phyloP scores from a whole-genome alignment of 2,797 vertebrate genomes.

The Apogon talboti region DNA sequence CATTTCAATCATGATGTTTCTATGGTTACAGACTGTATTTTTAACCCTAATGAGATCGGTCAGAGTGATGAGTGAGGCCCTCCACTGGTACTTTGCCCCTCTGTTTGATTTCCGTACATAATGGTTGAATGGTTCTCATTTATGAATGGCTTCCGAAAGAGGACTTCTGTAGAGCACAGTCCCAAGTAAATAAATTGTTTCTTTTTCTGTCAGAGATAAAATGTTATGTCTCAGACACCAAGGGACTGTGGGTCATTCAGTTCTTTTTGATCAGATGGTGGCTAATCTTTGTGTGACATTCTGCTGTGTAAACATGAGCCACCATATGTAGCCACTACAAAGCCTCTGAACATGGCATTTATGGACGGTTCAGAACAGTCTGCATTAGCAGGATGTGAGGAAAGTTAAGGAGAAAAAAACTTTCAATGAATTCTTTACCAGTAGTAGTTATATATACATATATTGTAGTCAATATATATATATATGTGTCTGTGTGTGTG shows the following conservation, averaged over 20 bases:
- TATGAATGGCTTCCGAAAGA: not conserved
- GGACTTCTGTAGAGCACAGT: slow-evolving; percentile 1
- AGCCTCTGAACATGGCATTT: no score
- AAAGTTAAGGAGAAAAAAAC: no score
- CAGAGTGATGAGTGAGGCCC: not conserved
- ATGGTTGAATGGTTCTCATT: no score
- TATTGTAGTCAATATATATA: no score
- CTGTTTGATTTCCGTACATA: not conserved
- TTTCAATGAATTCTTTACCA: no score
- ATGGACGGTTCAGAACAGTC: no score
- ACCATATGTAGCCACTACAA: not conserved
- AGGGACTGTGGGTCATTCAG: not conserved
- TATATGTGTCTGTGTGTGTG: no score
- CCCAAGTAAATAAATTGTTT: not conserved
- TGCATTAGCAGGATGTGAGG: no score
- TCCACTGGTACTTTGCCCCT: not conserved
- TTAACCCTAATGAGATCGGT: not conserved
- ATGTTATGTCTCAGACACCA: no score
- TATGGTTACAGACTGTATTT: not conserved
- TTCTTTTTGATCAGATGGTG: not conserved
- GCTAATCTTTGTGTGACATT: no score
- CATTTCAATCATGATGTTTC: not conserved
- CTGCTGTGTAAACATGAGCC: slow-evolving; percentile 3
- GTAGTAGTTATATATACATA: no score
- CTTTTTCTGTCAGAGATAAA: not conserved